Evolutionary conservation across 2,797 vertebrate genomes (phyloP).

Genomic region (Macrochelys suwanniensis): DNA sequence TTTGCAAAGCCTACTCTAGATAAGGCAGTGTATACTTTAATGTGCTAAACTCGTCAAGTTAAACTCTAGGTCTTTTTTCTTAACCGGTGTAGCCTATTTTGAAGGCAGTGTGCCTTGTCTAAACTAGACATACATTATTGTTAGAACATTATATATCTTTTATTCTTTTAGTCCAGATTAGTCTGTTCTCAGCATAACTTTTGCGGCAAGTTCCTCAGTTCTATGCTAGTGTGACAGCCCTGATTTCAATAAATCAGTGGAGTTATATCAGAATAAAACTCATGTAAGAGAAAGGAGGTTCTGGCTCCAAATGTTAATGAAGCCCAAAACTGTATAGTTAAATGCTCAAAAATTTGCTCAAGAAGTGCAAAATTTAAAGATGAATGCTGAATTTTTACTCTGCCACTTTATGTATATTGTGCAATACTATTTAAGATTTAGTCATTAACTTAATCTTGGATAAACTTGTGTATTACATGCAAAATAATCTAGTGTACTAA

Average conservation of each 20-base stretch:
- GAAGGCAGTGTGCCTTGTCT: background rate
- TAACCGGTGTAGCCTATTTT: background rate
- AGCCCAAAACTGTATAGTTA: background rate
- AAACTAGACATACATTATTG: rapidly evolving
- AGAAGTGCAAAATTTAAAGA: background rate
- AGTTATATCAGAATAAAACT: background rate
- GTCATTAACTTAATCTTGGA: background rate
- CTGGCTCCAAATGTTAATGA: background rate
- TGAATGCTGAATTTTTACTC: background rate
- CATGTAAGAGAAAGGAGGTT: background rate
- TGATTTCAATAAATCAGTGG: background rate
- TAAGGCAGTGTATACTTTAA: background rate
- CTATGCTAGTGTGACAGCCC: background rate
- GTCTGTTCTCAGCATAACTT: background rate
- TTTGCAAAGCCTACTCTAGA: background rate
- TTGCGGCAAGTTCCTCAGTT: background rate
- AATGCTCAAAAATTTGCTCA: background rate
- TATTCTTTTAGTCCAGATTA: background rate
- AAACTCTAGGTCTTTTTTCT: background rate
- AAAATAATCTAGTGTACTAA: background rate
- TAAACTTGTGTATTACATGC: background rate
- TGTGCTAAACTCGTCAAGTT: background rate
- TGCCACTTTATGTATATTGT: background rate
- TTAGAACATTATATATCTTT: background rate
- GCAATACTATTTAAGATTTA: background rate